Percentiles rank a stretch among this genome's conserved stretches.
Evolutionary conservation across 2,113 vertebrate species (phyloP).

Genomic region (Platichthys flesus): DNA sequence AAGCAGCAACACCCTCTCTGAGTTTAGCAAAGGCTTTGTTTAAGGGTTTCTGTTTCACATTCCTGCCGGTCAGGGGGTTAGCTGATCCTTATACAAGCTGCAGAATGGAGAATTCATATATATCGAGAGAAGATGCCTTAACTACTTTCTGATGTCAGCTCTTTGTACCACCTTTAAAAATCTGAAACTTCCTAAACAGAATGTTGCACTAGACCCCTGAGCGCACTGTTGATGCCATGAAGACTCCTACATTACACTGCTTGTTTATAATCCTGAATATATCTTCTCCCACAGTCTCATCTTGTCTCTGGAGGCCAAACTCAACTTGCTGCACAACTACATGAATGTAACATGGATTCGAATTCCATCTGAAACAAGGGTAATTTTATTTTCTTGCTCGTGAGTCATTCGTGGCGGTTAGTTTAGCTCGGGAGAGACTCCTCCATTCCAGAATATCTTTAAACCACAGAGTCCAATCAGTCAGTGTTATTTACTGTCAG

Average conservation of each 20-base stretch:
- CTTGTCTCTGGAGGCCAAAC: constrained; percentile 97
- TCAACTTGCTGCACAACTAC: constrained; percentile 98
- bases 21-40: constrained; percentile 60
- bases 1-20: constrained; percentile 47
- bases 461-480: constrained; percentile 42
- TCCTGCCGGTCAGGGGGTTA: constrained; percentile 52
- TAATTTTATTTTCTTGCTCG: constrained; percentile 62
- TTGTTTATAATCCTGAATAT: constrained; percentile 19
- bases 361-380: constrained; percentile 98
- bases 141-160: not conserved
- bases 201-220: no score
- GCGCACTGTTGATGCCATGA: no score
- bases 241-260: no score
- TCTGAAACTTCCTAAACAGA: no score
- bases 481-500: constrained; percentile 51
- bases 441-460: constrained; percentile 46
- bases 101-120: constrained; percentile 32
- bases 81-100: constrained; percentile 44
- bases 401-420: constrained; percentile 39
- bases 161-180: no score
- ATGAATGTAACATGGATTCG: constrained; percentile 99
- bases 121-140: constrained; percentile 5
- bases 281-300: constrained; percentile 87
- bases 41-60: constrained; percentile 64
- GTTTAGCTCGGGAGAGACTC: constrained; percentile 27